These are phyloP conservation scores for Vireo altiloquus DNA, from an alignment of 2,113 vertebrate genomes.

Conservation along the genomic window DNA sequence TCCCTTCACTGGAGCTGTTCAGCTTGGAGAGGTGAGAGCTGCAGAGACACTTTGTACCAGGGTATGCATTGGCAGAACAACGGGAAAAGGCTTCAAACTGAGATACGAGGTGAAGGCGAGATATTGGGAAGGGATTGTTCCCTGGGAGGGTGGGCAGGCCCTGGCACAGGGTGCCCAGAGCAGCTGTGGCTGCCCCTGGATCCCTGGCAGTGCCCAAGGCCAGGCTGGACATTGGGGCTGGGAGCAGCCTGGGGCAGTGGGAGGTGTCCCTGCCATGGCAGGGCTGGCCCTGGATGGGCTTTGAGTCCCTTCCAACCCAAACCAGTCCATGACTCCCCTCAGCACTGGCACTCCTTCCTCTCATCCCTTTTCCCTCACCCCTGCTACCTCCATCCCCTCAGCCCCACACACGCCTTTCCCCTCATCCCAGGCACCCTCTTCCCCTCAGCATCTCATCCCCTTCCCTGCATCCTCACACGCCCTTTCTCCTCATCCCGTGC, in stretches of 20 bases:
- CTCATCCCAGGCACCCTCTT: too few species aligned
- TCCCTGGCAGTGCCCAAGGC: not conserved
- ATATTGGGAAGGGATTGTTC: fast-evolving
- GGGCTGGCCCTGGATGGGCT: fast-evolving
- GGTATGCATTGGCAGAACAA: not conserved
- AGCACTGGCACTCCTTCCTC: too few species aligned
- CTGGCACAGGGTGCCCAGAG: not conserved
- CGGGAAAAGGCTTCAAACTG: not conserved
- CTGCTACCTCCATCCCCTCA: not conserved
- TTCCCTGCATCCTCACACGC: not conserved
- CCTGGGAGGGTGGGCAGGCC: not conserved
- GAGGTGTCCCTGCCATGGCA: not conserved
- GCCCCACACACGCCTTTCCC: not conserved
- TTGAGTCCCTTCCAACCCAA: not conserved
- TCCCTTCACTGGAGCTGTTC: not conserved
- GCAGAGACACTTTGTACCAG: not conserved
- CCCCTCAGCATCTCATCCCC: not conserved
- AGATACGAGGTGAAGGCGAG: not conserved
- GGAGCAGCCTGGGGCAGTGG: not conserved
- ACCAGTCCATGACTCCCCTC: not conserved
- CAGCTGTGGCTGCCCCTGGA: not conserved
- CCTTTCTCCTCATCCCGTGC: not conserved
- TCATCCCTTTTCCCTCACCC: not conserved
- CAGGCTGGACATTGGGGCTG: not conserved
- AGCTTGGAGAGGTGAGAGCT: not conserved